Percentiles rank a stretch among this genome's conserved stretches.
Evolutionary conservation across 2,797 vertebrate species (phyloP).

Genomic region (Catharus ustulatus): DNA sequence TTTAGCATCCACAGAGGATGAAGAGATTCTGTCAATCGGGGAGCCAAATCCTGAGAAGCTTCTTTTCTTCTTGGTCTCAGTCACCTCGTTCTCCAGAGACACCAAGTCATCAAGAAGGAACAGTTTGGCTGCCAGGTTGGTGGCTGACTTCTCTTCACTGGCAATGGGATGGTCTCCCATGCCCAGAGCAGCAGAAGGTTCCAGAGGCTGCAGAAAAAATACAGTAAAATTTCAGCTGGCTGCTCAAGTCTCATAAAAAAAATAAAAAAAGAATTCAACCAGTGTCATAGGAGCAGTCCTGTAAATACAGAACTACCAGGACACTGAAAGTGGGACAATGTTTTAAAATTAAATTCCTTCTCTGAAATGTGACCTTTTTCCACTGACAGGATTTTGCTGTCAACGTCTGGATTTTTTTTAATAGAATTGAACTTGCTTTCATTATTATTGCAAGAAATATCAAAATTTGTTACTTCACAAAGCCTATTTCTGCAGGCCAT

Average conservation of each 20-base stretch:
- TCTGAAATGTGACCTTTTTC: background rate
- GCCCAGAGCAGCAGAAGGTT: conserved; percentile 29
- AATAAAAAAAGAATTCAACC: background rate
- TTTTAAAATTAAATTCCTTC: background rate
- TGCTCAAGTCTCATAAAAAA: background rate
- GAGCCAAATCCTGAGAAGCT: conserved; percentile 86
- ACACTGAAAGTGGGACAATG: background rate
- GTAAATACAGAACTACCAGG: background rate
- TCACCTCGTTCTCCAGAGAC: conserved; percentile 87
- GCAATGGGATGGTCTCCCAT: background rate
- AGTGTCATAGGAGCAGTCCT: background rate
- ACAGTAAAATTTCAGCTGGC: background rate
- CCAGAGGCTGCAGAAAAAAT: conserved; percentile 63
- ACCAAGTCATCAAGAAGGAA: conserved; percentile 79
- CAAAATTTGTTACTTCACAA: background rate
- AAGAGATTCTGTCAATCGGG: conserved; percentile 88
- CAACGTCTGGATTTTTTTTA: background rate
- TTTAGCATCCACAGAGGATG: conserved; percentile 80
- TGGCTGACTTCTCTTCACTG: conserved; percentile 72
- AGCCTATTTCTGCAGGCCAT: background rate
- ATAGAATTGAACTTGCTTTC: background rate
- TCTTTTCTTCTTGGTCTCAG: conserved; percentile 90
- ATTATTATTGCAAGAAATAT: background rate
- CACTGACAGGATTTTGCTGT: background rate
- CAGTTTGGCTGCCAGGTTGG: conserved; percentile 76